Evolutionary conservation across 2,888 invertebrate species (phyloP).

Genomic region (Lasioglossum morio): DNA sequence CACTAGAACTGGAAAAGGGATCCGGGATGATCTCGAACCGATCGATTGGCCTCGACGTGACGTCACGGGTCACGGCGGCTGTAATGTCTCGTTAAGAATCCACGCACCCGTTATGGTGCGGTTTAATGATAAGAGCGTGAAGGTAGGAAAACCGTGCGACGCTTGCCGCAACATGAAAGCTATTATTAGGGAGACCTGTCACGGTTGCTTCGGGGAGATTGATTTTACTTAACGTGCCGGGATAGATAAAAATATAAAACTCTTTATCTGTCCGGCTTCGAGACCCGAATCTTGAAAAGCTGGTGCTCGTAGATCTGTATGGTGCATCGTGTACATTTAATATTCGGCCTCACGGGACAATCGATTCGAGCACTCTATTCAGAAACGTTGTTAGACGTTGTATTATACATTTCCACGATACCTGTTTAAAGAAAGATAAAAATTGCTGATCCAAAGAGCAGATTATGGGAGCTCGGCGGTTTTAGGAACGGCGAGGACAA

Average conservation of each 20-base stretch:
- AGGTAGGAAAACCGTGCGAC: slow-evolving; percentile 29
- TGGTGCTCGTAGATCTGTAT: background rate
- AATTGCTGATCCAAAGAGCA: slow-evolving; percentile 41
- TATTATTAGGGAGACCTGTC: slow-evolving; percentile 46
- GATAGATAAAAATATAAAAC: slow-evolving; percentile 5
- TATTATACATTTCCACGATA: background rate
- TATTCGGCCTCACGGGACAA: background rate
- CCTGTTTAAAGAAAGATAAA: slow-evolving; percentile 40
- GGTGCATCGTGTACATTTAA: background rate
- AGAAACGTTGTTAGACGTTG: background rate
- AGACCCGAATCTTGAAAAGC: slow-evolving; percentile 21
- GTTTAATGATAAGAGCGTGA: slow-evolving; percentile 58
- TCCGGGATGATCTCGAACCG: slow-evolving; percentile 69
- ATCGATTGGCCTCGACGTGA: slow-evolving; percentile 69
- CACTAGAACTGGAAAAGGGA: slow-evolving; percentile 71
- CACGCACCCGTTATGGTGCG: slow-evolving; percentile 50
- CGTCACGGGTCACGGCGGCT: slow-evolving; percentile 61
- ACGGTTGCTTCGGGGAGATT: slow-evolving; percentile 28
- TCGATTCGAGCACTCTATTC: background rate
- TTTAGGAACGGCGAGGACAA: slow-evolving; percentile 63
- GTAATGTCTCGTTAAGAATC: slow-evolving; percentile 65
- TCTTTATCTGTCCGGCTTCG: background rate
- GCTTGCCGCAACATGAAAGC: slow-evolving; percentile 31
- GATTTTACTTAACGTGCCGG: slow-evolving; percentile 20
- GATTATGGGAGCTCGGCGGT: slow-evolving; percentile 19